These are phyloP conservation scores for Ammodytes marinus DNA, from an alignment of 2,113 vertebrate genomes.

Conservation along the genomic window DNA sequence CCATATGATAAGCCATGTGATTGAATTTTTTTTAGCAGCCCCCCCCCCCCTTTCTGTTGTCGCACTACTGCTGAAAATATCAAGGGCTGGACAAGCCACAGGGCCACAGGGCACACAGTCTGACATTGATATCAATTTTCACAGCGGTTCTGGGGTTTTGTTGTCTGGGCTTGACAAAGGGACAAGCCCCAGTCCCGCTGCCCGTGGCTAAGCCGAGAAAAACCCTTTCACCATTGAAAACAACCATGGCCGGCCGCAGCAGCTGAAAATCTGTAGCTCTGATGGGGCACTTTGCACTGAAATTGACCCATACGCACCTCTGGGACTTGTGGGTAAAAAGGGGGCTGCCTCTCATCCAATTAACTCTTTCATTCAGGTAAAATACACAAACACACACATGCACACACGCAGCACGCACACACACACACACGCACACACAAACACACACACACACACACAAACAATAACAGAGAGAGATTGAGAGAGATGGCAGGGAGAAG, in stretches of 20 bases:
- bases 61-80: conserved; percentile 17
- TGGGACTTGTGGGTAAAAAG: conserved; percentile 56
- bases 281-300: conserved; percentile 27
- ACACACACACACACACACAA: conserved; percentile 10
- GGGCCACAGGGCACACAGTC: conserved; percentile 28
- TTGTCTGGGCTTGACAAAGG: conserved; percentile 14
- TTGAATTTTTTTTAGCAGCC: conserved; percentile 14
- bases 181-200: conserved; percentile 18
- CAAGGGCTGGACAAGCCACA: neutral
- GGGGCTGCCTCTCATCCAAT: conserved; percentile 65
- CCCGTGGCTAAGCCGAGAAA: conserved; percentile 19
- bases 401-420: too few relatives aligned
- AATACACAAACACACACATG: neutral
- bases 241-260: conserved; percentile 2
- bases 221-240: conserved; percentile 30
- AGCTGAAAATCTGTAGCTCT: neutral
- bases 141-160: conserved; percentile 20
- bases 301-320: conserved; percentile 62
- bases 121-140: conserved; percentile 30
- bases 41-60: conserved; percentile 10
- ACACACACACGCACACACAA: conserved; percentile 36
- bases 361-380: conserved; percentile 56
- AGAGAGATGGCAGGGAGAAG: conserved; percentile 42
- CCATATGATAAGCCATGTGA: conserved; percentile 32
- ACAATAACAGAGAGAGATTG: conserved; percentile 46